These are phyloP conservation scores for Vulpes ferrilata DNA, from an alignment of 2,113 vertebrate genomes.

Conservation along the genomic window DNA sequence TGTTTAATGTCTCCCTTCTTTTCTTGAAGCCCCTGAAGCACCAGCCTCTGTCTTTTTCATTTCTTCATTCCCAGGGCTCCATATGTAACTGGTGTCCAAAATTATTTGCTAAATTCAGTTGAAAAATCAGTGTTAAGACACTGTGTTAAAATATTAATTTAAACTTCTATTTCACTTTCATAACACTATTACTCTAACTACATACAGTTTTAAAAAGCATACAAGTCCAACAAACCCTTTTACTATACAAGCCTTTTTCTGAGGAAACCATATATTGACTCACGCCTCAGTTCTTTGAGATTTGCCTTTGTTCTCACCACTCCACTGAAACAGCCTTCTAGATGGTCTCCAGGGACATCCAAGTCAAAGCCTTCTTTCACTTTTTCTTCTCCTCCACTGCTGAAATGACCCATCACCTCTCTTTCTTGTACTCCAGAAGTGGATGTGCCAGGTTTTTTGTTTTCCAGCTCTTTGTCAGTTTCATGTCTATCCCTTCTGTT, in stretches of 20 bases:
- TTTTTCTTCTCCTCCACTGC: neutral
- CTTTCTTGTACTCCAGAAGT: neutral
- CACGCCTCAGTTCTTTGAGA: neutral
- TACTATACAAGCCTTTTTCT: neutral
- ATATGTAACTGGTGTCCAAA: neutral
- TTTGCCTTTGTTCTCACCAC: neutral
- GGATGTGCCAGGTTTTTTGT: neutral
- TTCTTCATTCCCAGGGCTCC: neutral
- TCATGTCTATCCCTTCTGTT: neutral
- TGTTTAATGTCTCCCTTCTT: neutral
- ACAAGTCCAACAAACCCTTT: neutral
- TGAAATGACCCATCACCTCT: neutral
- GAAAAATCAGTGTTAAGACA: neutral
- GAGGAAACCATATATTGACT: neutral
- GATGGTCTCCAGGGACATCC: neutral
- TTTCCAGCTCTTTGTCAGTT: neutral
- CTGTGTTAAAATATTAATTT: neutral
- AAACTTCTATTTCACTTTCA: neutral
- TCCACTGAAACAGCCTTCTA: neutral
- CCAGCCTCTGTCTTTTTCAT: neutral
- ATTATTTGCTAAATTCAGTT: neutral
- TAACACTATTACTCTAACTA: neutral
- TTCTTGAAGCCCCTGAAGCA: neutral
- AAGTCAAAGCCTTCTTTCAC: neutral
- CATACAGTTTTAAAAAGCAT: constrained; percentile 3